These are phyloP conservation scores for Orius laevigatus DNA, from an alignment of 1,140 invertebrate species.

Conservation along the genomic window DNA sequence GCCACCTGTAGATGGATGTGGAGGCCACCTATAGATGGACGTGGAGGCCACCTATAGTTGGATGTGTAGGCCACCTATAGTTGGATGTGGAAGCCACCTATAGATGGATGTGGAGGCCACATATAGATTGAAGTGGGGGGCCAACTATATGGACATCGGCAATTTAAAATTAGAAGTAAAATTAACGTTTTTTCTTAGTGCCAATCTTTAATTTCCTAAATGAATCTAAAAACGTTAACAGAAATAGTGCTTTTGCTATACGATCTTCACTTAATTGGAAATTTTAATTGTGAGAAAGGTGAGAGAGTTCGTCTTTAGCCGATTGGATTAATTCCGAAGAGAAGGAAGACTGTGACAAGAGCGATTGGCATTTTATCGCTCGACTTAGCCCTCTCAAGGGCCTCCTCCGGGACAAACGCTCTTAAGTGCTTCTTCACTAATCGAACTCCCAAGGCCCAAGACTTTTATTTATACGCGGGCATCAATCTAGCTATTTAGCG, in stretches of 20 bases:
- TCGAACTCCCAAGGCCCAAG: constrained; percentile 1
- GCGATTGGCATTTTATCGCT: constrained; percentile 17
- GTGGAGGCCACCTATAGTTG: too few species aligned
- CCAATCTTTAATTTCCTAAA: too few species aligned
- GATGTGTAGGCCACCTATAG: too few species aligned
- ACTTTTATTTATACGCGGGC: constrained; percentile 8
- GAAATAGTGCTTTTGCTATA: neutral
- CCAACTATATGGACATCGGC: neutral
- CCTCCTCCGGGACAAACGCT: too few species aligned
- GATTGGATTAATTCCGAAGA: neutral
- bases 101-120: too few species aligned
- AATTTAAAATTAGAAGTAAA: neutral
- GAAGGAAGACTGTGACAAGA: constrained; percentile 6
- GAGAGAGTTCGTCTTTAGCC: neutral
- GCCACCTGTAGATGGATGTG: neutral
- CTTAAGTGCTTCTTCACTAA: constrained; percentile 6
- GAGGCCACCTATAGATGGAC: neutral
- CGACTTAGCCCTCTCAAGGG: constrained; percentile 9
- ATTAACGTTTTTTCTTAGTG: neutral
- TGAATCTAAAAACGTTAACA: neutral
- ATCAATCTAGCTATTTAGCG: constrained; percentile 9
- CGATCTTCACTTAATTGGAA: neutral
- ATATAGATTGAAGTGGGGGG: neutral
- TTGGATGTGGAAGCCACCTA: too few species aligned
- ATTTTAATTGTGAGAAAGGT: neutral